Conservation (phyloP, 2,113 vertebrate genomes). For the Crotalus viridis region DNA sequence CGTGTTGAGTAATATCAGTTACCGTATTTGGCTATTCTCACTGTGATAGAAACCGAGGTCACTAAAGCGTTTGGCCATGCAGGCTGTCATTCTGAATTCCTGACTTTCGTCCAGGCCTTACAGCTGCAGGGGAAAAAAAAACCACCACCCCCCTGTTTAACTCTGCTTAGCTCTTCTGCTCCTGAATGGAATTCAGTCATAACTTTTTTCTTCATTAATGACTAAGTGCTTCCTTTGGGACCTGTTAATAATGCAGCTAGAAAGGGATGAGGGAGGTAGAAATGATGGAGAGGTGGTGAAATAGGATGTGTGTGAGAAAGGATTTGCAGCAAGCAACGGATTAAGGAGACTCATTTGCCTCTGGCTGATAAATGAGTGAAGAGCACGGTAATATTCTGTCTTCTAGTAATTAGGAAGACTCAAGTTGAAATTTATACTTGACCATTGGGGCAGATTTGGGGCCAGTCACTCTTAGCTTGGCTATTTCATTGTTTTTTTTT, state of each 20-base stretch:
- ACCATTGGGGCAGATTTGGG: neutral
- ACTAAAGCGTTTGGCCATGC: slow-evolving; percentile 51
- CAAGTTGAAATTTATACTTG: neutral
- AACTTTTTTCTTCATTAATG: slow-evolving; percentile 36
- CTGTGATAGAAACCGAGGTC: slow-evolving; percentile 57
- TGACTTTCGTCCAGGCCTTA: slow-evolving; percentile 44
- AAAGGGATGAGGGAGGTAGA: neutral
- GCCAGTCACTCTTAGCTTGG: neutral
- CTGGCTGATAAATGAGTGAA: slow-evolving; percentile 53
- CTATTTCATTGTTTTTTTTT: neutral
- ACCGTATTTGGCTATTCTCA: slow-evolving; percentile 54
- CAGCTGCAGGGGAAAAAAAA: neutral
- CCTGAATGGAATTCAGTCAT: slow-evolving; percentile 53
- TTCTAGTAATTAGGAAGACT: neutral
- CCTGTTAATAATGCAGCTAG: neutral
- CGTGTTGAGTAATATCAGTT: slow-evolving; percentile 52
- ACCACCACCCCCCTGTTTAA: slow-evolving; percentile 40
- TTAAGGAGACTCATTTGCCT: neutral
- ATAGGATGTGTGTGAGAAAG: neutral
- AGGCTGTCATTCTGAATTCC: slow-evolving; percentile 60
- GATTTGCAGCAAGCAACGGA: neutral
- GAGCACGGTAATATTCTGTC: slow-evolving; percentile 49
- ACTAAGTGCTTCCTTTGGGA: neutral
- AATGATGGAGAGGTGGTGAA: no score
- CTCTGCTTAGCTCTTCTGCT: slow-evolving; percentile 41